Percentiles rank a stretch among this genome's conserved stretches.
phyloP scores from a whole-genome alignment of 1,140 invertebrate genomes.

The Colletes latitarsis region DNA sequence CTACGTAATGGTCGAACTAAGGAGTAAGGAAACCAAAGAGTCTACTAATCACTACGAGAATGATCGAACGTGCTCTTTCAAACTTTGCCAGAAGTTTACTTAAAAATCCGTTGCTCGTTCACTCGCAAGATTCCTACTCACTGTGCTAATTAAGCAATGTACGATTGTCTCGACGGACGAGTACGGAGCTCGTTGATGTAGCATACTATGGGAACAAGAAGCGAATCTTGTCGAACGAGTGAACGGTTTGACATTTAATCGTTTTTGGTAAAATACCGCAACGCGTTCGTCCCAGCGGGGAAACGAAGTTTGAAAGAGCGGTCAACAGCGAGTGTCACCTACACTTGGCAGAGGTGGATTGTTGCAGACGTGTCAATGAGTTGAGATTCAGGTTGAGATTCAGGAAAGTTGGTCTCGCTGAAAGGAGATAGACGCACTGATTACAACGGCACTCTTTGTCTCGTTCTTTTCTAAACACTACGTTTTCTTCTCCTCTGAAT shows the following conservation, averaged over 20 bases:
- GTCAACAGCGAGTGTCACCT: slow-evolving; percentile 76
- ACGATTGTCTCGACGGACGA: too few species aligned
- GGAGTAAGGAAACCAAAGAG: slow-evolving; percentile 45
- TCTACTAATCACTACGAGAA: slow-evolving; percentile 55
- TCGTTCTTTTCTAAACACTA: slow-evolving; percentile 53
- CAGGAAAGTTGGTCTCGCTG: slow-evolving; percentile 97
- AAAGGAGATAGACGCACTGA: slow-evolving; percentile 83
- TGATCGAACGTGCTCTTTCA: slow-evolving; percentile 55
- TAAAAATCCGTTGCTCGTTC: not conserved
- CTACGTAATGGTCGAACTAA: slow-evolving; percentile 42
- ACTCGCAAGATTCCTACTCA: too few species aligned
- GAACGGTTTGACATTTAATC: not conserved
- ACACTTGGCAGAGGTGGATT: slow-evolving; percentile 85
- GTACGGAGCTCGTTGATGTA: too few species aligned
- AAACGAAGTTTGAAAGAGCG: slow-evolving; percentile 66
- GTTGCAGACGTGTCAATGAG: slow-evolving; percentile 91
- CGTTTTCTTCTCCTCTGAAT: slow-evolving; percentile 44
- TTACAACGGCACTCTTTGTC: slow-evolving; percentile 66
- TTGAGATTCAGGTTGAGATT: slow-evolving; percentile 97
- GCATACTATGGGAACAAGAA: too few species aligned
- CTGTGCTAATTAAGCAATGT: too few species aligned
- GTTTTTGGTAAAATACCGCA: too few species aligned
- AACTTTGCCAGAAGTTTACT: slow-evolving; percentile 26
- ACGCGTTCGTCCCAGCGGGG: not conserved
- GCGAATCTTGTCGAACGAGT: not conserved